A percentile compares a stretch with the other conserved stretches of the same genome.
Conservation (phyloP, 2,797 vertebrate species). For the Odontamblyopus rebecca region DNA sequence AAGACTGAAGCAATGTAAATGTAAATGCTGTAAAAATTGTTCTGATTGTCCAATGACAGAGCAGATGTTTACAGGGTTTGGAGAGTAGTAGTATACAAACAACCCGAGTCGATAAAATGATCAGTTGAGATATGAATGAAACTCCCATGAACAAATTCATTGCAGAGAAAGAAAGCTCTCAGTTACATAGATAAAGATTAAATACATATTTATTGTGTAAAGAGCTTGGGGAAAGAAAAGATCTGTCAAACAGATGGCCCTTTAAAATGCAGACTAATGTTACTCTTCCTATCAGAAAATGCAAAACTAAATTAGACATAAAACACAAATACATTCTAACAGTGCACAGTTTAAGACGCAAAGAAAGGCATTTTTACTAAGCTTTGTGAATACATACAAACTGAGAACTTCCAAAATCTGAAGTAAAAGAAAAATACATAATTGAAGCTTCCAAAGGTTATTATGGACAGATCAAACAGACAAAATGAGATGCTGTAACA, state of each 20-base stretch:
- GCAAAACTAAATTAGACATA: slow-evolving; percentile 34
- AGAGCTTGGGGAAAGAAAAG: slow-evolving; percentile 49
- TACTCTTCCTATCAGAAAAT: slow-evolving; percentile 40
- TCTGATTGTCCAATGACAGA: too few relatives aligned
- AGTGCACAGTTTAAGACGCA: slow-evolving; percentile 28
- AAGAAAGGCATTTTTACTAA: slow-evolving; percentile 36
- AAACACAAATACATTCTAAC: slow-evolving; percentile 49
- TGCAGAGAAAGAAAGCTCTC: background rate
- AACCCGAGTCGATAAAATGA: background rate
- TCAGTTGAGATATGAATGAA: background rate
- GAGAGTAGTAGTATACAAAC: too few relatives aligned
- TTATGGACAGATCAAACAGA: slow-evolving; percentile 20
- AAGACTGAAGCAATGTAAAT: too few relatives aligned
- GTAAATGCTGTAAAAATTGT: too few relatives aligned
- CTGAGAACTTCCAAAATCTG: slow-evolving; percentile 28
- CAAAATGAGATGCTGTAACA: slow-evolving; percentile 34
- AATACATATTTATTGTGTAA: slow-evolving; percentile 75
- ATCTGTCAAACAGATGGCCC: slow-evolving; percentile 58
- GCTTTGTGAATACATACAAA: slow-evolving; percentile 36
- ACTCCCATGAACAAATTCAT: background rate
- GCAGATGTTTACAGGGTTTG: too few relatives aligned
- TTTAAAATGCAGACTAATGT: slow-evolving; percentile 54
- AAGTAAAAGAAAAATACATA: background rate
- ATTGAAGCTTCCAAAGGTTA: slow-evolving; percentile 12
- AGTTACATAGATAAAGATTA: slow-evolving; percentile 32